phyloP scores from a whole-genome alignment of 1,140 invertebrate genomes.

The Proctacanthus coquilletti region DNA sequence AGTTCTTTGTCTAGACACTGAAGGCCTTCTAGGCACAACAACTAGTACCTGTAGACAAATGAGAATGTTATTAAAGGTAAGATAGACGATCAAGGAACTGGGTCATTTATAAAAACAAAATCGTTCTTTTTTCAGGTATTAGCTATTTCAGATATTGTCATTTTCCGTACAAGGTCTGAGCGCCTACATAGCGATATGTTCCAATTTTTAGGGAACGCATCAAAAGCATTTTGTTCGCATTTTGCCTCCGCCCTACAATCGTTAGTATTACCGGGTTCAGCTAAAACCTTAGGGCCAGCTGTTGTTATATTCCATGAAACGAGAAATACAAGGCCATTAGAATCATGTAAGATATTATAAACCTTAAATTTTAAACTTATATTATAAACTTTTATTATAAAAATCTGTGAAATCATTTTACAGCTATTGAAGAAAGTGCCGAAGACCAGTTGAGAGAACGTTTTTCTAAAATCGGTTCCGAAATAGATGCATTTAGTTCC shows the following conservation, averaged over 20 bases:
- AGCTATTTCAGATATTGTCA: slow-evolving; percentile 67
- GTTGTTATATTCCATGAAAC: slow-evolving; percentile 75
- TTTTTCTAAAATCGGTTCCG: slow-evolving; percentile 44
- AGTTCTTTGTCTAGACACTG: slow-evolving; percentile 65
- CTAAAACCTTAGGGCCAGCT: slow-evolving; percentile 49
- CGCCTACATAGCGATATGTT: slow-evolving; percentile 65
- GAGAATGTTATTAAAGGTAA: slow-evolving; percentile 56
- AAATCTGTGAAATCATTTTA: slow-evolving; percentile 10
- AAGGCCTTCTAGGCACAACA: slow-evolving; percentile 46
- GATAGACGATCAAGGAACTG: background rate
- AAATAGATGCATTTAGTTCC: slow-evolving; percentile 56
- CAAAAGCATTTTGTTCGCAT: slow-evolving; percentile 56
- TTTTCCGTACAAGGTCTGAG: slow-evolving; percentile 65
- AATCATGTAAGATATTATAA: slow-evolving; percentile 13
- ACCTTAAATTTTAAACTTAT: background rate
- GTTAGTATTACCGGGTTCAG: slow-evolving; percentile 31
- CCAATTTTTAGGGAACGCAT: slow-evolving; percentile 63
- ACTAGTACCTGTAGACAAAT: slow-evolving; percentile 52
- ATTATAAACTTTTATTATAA: slow-evolving; percentile 3
- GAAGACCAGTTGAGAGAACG: slow-evolving; percentile 48
- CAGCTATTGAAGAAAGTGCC: slow-evolving; percentile 39
- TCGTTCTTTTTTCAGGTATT: slow-evolving; percentile 35
- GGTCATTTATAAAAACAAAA: background rate
- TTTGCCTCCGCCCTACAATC: slow-evolving; percentile 49
- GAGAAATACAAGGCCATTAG: slow-evolving; percentile 39